phyloP scores from a whole-genome alignment of 2,888 invertebrate species.

The Exocentrus adspersus region DNA sequence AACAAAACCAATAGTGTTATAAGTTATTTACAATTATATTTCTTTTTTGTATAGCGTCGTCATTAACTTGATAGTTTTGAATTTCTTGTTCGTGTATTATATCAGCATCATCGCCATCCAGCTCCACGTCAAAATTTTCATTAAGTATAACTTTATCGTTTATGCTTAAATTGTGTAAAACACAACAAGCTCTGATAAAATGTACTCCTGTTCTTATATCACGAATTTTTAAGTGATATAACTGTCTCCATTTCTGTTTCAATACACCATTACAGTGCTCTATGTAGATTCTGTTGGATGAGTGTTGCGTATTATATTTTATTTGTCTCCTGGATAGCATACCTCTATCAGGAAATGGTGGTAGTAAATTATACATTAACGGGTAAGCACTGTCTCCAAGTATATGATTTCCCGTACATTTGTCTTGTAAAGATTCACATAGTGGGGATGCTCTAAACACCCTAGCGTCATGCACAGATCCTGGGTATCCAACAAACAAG shows the following conservation, averaged over 20 bases:
- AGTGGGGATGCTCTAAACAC: neutral
- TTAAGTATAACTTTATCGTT: slow-evolving; percentile 3
- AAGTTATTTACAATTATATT: neutral
- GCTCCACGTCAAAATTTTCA: neutral
- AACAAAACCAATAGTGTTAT: too few species aligned
- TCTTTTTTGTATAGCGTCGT: neutral
- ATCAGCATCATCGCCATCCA: neutral
- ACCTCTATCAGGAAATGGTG: slow-evolving; percentile 14
- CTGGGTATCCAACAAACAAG: neutral
- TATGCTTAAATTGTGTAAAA: slow-evolving; percentile 20
- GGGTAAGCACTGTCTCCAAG: slow-evolving; percentile 2
- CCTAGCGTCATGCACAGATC: neutral
- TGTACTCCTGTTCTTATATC: slow-evolving; percentile 8
- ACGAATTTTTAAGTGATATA: slow-evolving; percentile 13
- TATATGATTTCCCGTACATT: neutral
- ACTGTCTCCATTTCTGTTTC: slow-evolving; percentile 16
- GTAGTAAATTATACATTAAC: neutral
- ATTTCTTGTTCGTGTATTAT: neutral
- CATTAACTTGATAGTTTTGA: neutral
- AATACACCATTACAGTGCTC: slow-evolving; percentile 5
- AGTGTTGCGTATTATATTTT: slow-evolving; percentile 4
- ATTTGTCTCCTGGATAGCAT: slow-evolving; percentile 3
- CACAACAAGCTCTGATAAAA: slow-evolving; percentile 21
- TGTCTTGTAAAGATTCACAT: neutral
- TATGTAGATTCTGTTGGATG: slow-evolving; percentile 4